Evolutionary conservation across 2,888 invertebrate genomes (phyloP).

Genomic region (Cynaeus angustus): DNA sequence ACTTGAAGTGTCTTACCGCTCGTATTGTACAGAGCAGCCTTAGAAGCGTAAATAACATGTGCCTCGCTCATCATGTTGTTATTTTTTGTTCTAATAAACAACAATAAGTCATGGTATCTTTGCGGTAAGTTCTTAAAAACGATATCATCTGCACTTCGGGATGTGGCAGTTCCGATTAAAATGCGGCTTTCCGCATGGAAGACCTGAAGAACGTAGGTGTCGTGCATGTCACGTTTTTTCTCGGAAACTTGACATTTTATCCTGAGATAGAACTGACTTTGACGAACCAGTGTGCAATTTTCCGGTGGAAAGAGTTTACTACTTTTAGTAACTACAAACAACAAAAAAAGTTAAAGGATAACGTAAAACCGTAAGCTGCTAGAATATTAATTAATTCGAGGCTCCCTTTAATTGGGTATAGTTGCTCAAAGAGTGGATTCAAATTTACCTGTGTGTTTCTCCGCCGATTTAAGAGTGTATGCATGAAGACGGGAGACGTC

Average conservation of each 20-base stretch:
- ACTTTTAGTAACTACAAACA: slow-evolving; percentile 21
- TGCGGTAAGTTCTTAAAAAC: slow-evolving; percentile 71
- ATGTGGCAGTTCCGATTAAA: slow-evolving; percentile 73
- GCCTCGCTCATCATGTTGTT: slow-evolving; percentile 73
- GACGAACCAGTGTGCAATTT: slow-evolving; percentile 73
- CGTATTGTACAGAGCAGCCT: slow-evolving; percentile 55
- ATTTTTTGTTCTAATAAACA: slow-evolving; percentile 73
- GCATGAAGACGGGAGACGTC: slow-evolving; percentile 78
- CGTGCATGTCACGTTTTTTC: slow-evolving; percentile 59
- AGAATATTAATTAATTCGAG: neutral
- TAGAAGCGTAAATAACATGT: slow-evolving; percentile 71
- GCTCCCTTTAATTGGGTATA: neutral
- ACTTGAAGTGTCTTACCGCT: slow-evolving; percentile 59
- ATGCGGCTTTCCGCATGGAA: slow-evolving; percentile 73
- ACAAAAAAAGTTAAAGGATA: neutral
- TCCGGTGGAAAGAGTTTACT: slow-evolving; percentile 71
- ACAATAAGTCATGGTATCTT: slow-evolving; percentile 69
- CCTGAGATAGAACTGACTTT: slow-evolving; percentile 70
- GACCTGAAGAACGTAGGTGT: slow-evolving; percentile 73
- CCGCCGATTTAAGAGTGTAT: slow-evolving; percentile 83
- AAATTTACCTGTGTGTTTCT: slow-evolving; percentile 81
- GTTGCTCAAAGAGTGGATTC: slow-evolving; percentile 4
- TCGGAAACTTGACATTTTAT: slow-evolving; percentile 72
- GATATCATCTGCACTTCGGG: slow-evolving; percentile 71
- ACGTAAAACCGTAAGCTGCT: slow-evolving; percentile 52